Conservation (phyloP, 37 sponge, comb jelly and placozoan genomes). For the Amphimedon queenslandica region DNA sequence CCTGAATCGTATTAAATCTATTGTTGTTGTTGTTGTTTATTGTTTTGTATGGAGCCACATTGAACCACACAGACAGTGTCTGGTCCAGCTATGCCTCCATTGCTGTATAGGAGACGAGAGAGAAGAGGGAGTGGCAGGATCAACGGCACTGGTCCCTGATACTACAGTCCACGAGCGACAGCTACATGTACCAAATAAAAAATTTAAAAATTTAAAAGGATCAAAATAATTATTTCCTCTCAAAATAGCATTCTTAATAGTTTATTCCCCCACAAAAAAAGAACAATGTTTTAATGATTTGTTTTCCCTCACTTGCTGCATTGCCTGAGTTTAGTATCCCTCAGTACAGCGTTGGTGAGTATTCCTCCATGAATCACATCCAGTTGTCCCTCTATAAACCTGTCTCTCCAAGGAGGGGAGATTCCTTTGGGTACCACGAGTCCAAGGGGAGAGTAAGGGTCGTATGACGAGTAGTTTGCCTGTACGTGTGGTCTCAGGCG, state of each 20-base stretch:
- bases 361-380: slow-evolving; percentile 49
- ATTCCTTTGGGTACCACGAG: slow-evolving; percentile 56
- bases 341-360: slow-evolving; percentile 38
- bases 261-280: background rate
- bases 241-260: background rate
- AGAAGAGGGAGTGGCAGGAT: background rate
- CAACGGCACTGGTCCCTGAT: slow-evolving; percentile 20
- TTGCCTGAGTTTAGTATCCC: slow-evolving; percentile 47
- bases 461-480: slow-evolving; percentile 26
- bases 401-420: slow-evolving; percentile 63
- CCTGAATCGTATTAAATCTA: too few relatives aligned
- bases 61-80: slow-evolving; percentile 54
- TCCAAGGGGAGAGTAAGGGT: slow-evolving; percentile 65
- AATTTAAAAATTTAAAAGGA: too few relatives aligned
- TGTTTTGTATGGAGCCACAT: slow-evolving; percentile 46
- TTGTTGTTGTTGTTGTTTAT: too few relatives aligned
- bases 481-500: slow-evolving; percentile 49
- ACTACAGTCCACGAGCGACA: slow-evolving; percentile 56
- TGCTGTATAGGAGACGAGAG: slow-evolving; percentile 31
- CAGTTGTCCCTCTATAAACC: slow-evolving; percentile 53
- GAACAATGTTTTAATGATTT: too few relatives aligned
- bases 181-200: slow-evolving; percentile 7
- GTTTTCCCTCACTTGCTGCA: slow-evolving; percentile 55
- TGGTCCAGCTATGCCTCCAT: slow-evolving; percentile 50
- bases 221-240: too few relatives aligned